These are phyloP conservation scores for Leptosomus discolor DNA, from an alignment of 2,113 vertebrate genomes.

Conservation along the genomic window DNA sequence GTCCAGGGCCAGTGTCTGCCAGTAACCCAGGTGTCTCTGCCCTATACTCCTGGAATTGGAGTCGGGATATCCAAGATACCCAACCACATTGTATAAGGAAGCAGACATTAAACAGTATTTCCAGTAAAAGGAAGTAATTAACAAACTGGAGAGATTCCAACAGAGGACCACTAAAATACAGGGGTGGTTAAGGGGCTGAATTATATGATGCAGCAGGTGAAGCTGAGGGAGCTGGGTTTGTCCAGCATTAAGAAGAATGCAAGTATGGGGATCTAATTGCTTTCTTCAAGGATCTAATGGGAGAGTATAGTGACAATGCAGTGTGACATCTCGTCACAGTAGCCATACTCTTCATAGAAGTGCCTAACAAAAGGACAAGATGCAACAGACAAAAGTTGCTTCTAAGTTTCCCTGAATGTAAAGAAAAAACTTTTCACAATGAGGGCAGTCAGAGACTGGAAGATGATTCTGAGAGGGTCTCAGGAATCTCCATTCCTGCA, in stretches of 20 bases:
- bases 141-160: neutral
- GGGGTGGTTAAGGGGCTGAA: neutral
- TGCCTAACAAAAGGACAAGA: neutral
- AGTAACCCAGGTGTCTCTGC: neutral
- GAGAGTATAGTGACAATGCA: fast-evolving
- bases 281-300: neutral
- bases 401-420: neutral
- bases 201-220: neutral
- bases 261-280: neutral
- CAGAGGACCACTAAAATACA: neutral
- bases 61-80: neutral
- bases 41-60: neutral
- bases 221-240: neutral
- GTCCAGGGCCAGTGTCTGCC: neutral
- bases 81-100: neutral
- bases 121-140: neutral
- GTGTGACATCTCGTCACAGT: neutral
- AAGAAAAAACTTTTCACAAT: neutral
- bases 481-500: neutral
- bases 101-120: neutral
- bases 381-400: neutral
- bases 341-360: neutral
- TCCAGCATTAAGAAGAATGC: neutral
- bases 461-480: neutral
- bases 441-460: neutral